Evolutionary conservation across 2,797 vertebrate species (phyloP).

Genomic region (Malurus splendens): DNA sequence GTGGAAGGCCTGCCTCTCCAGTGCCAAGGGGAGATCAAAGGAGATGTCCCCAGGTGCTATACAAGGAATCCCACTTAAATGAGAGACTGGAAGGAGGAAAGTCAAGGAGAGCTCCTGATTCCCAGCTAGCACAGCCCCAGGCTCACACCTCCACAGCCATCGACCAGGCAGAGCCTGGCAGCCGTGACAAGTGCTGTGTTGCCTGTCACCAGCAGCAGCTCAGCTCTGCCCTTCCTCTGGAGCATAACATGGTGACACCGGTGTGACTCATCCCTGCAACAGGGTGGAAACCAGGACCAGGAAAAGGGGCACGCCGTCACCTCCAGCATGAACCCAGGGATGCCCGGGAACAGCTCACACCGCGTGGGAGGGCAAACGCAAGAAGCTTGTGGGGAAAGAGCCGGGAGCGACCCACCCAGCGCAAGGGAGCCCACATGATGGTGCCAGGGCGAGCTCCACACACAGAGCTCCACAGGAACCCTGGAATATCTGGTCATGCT

Average conservation of each 20-base stretch:
- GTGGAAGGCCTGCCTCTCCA: not conserved
- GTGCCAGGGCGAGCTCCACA: rapidly evolving
- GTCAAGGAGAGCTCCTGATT: not conserved
- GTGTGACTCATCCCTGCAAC: slow-evolving; percentile 20
- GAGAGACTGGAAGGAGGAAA: not conserved
- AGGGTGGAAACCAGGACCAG: not conserved
- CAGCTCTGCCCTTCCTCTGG: slow-evolving; percentile 9
- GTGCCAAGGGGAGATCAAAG: not conserved
- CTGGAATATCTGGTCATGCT: not conserved
- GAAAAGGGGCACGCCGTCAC: not conserved
- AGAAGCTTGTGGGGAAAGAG: not conserved
- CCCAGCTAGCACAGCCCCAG: not conserved
- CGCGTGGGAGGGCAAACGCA: rapidly evolving
- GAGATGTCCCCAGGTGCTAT: not conserved
- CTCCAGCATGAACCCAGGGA: not conserved
- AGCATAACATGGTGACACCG: slow-evolving; percentile 27
- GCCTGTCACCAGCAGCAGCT: not conserved
- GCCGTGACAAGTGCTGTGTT: rapidly evolving
- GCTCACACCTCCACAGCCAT: not conserved
- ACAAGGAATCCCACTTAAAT: rapidly evolving
- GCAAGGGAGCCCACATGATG: rapidly evolving
- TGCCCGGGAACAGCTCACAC: not conserved
- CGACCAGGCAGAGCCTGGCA: not conserved
- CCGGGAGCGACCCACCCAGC: rapidly evolving
- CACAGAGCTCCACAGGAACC: not conserved